These are phyloP conservation scores for Diogma glabrata DNA, from an alignment of 2,888 invertebrate genomes.

Conservation along the genomic window DNA sequence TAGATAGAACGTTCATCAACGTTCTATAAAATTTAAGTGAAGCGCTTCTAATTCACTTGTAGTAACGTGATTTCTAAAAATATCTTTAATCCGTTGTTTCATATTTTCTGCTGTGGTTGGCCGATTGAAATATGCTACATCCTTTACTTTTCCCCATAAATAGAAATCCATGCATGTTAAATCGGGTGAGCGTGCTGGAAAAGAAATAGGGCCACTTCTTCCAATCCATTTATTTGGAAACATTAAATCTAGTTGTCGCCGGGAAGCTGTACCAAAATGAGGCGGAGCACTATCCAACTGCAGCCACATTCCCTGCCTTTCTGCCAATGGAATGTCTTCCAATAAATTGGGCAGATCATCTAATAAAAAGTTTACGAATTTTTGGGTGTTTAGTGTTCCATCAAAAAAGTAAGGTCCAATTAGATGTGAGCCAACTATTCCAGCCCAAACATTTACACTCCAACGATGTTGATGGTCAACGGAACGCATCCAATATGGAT, in stretches of 20 bases:
- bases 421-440: too few relatives aligned
- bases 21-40: not conserved
- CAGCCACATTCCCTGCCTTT: not conserved
- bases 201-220: constrained; percentile 18
- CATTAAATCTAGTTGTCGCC: not conserved
- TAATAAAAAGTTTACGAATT: too few relatives aligned
- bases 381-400: too few relatives aligned
- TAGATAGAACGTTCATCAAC: too few relatives aligned
- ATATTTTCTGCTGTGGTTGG: not conserved
- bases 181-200: constrained; percentile 12
- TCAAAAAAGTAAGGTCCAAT: too few relatives aligned
- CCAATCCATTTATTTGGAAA: constrained; percentile 2
- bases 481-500: too few relatives aligned
- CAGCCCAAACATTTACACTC: too few relatives aligned
- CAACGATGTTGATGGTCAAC: too few relatives aligned
- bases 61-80: not conserved
- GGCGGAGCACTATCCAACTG: not conserved
- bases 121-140: constrained; percentile 2
- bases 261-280: not conserved
- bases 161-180: not conserved
- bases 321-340: not conserved
- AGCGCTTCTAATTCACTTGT: not conserved
- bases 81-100: too few relatives aligned
- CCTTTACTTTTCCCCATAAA: constrained; percentile 5
- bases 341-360: too few relatives aligned